These are phyloP conservation scores for Mobula hypostoma DNA, from an alignment of 2,113 vertebrate genomes.

Conservation along the genomic window DNA sequence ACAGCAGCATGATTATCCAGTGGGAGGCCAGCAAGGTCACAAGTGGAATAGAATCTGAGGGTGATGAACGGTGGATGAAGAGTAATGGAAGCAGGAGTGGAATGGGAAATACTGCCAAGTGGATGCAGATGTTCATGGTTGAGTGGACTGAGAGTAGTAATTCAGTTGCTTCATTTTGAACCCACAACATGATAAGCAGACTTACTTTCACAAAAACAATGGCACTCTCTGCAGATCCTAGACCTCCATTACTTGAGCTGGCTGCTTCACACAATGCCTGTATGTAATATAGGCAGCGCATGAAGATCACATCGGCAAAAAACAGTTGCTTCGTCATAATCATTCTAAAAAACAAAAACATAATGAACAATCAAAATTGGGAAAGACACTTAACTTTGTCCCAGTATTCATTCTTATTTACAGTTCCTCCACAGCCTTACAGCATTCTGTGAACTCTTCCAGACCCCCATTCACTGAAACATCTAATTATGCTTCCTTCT, in stretches of 20 bases:
- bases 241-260: conserved; percentile 17
- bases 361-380: not conserved
- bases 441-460: no score
- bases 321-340: conserved; percentile 48
- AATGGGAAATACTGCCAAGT: not conserved
- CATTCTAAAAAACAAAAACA: conserved; percentile 45
- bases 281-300: conserved; percentile 50
- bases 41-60: not conserved
- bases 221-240: conserved; percentile 36
- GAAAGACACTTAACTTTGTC: not conserved
- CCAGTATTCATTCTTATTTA: not conserved
- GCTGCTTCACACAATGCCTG: conserved; percentile 50
- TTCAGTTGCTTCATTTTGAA: not conserved
- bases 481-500: no score
- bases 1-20: not conserved
- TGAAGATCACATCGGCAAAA: conserved; percentile 50
- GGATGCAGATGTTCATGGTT: not conserved
- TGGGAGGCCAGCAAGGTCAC: not conserved
- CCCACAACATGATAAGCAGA: not conserved
- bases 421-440: not conserved
- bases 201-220: conserved; percentile 52
- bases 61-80: not conserved
- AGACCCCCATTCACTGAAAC: no score
- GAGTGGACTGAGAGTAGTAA: no score
- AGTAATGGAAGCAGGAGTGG: not conserved